Base-by-base conservation (phyloP, 2,888 invertebrate species). In the Sphaerophoria rueppellii region DNA sequence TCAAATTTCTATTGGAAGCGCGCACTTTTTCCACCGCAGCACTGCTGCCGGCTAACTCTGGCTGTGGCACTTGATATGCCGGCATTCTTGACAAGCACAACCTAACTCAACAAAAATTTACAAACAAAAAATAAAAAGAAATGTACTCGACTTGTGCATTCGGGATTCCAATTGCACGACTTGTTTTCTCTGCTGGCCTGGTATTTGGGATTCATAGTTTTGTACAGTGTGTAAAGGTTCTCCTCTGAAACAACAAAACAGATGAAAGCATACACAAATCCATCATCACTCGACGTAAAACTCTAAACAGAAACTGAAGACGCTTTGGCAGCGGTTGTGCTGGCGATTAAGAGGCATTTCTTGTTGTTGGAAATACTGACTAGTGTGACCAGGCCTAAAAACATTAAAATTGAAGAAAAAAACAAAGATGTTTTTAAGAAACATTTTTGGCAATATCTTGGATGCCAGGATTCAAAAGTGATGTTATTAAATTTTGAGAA, bases 181-280 rank as follows among this genome's bases (percentile, higher is more conserved):
- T 60, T 40, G 40, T 14, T 37, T 40, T 14, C 54, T 54, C 79
- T 79, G 79, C 14, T 67, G 12, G 60, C 79, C 79, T 79, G 65
- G 65, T 79, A 67, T 54, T 73, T 32, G 73, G 60, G 79, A 79
- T 79, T 79, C 79, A 79, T 73, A 67, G 60, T 79, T 79, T 79
- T 75, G 79, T 79, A 79, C 79, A 79, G 79, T 79, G 79, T 79
- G 73, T 67, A 67, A 73, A 16, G 75, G 24, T 24, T 24, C 24
- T 63, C 48, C 58, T 67, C 50, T 50, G 67, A 50, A 52, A 70
- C 55, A 32, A 57, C 60, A 63, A 16, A 35, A 61, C 58, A 61
- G 9, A 52, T 24, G 24, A 24, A 24, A 24, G 24, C 34, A 52
- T 11, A 34, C 34, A 40, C 46, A 55, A 67, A 52, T 52, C 37